Percentiles rank a stretch among this genome's conserved stretches.
phyloP scores from a whole-genome alignment of 2,113 vertebrate species.

The Petroica traversi region DNA sequence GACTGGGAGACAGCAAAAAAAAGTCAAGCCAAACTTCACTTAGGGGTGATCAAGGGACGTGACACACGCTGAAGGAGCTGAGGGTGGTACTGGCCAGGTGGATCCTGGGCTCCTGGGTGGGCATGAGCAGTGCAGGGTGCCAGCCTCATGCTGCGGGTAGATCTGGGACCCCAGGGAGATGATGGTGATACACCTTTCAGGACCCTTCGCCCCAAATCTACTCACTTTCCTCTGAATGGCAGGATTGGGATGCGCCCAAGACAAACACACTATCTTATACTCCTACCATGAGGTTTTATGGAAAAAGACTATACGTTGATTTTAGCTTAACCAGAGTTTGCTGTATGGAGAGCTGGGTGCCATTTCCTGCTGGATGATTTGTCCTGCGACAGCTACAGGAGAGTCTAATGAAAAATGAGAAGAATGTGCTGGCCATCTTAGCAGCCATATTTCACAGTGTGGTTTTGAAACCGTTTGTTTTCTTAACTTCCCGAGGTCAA shows the following conservation, averaged over 20 bases:
- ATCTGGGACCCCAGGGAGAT: background rate
- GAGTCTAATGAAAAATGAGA: slow-evolving; percentile 49
- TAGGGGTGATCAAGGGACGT: accelerated
- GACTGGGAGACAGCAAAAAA: background rate
- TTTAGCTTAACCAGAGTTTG: background rate
- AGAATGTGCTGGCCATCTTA: slow-evolving; percentile 50
- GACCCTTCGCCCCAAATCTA: background rate
- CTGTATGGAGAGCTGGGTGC: background rate
- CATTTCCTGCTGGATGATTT: slow-evolving; percentile 31
- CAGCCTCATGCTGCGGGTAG: background rate
- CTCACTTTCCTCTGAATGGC: background rate
- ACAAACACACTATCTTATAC: background rate
- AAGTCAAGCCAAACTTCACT: background rate
- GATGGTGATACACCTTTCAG: accelerated
- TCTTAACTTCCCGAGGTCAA: slow-evolving; percentile 65
- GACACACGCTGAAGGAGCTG: accelerated
- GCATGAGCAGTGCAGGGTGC: background rate
- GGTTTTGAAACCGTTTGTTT: slow-evolving; percentile 63
- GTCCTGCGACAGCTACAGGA: slow-evolving; percentile 23
- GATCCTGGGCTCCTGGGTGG: background rate
- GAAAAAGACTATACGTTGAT: background rate
- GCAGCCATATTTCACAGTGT: slow-evolving; percentile 55
- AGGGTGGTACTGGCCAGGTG: background rate
- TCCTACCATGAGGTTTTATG: background rate
- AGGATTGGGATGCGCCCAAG: background rate